Evolutionary conservation across 2,797 vertebrate genomes (phyloP), one percentile per base, ranked within the genome.

Genomic region (Accipiter superciliosus): DNA sequence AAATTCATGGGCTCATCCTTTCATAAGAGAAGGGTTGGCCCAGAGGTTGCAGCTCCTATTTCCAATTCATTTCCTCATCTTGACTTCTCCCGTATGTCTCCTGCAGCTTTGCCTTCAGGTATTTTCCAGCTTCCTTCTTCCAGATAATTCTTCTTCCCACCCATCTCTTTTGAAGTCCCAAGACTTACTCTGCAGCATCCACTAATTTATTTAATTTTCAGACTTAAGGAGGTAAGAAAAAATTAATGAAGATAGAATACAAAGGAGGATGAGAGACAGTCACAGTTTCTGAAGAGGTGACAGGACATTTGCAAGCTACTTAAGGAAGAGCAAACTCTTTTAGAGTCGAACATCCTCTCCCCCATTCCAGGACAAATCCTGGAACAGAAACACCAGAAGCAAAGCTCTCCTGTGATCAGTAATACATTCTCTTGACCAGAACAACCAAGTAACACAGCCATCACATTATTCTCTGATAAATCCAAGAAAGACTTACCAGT

Each of bases 101-200:
- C 71, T 57, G 35, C 3, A 69, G 63, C 67, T 76, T 70, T 67
- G 69, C 93, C 90, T 2, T 15, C 45, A 16, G 92, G 80, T 65
- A 22, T 71, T 18, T 66, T 49, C 44, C 83, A 78, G 72, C 24
- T 67, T 90, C 65, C 37, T 82, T 76, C 91, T 67, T 25, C 55
- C 6, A 7, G 50, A 50, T 12, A 15, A 47, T 55, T 20, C 47
- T 26, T 79, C 84, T 80, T 95, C 85, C 93, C 96, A 82, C 85
- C 86, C 92, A 72, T 13, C 69, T 72, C 33, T 13, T 93, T 88
- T 93, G 93, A 96, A 94, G 90, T 96, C 45, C 62, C 80, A 29
- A 65, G 61, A 77, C n/a, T 65, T 83, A 59, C 50, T 66, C 84
- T 6, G 25, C 65, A 29, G 33, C 92, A 49, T 74, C 88, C 83